A percentile compares a stretch with the other conserved stretches of the same genome.
Conservation (phyloP, 2,888 invertebrate species). For the Schizaphis graminum region DNA sequence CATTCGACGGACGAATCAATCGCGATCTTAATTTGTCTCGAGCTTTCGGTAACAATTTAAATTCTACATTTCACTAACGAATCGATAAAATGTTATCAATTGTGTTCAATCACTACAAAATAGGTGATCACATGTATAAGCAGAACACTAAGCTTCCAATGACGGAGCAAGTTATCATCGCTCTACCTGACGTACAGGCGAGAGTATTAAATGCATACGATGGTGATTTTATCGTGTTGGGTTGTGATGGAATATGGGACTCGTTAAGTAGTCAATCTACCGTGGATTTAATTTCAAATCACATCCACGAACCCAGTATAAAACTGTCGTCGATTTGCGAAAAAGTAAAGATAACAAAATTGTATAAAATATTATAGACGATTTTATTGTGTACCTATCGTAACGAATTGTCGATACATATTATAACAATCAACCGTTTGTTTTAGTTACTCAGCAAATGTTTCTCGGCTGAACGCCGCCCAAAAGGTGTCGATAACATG, state of each 20-base stretch:
- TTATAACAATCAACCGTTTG: slow-evolving; percentile 59
- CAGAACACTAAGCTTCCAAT: slow-evolving; percentile 82
- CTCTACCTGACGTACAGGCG: slow-evolving; percentile 90
- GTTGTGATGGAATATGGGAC: slow-evolving; percentile 98
- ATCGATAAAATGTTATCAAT: not conserved
- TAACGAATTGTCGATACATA: not conserved
- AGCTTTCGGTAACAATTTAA: slow-evolving; percentile 78
- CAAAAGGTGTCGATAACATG: slow-evolving; percentile 99
- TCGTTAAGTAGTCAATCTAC: slow-evolving; percentile 96
- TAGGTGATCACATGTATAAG: slow-evolving; percentile 92
- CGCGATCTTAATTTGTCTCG: slow-evolving; percentile 97
- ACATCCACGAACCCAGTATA: slow-evolving; percentile 73
- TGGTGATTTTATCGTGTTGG: slow-evolving; percentile 94
- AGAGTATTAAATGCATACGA: slow-evolving; percentile 80
- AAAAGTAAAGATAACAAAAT: slow-evolving; percentile 77
- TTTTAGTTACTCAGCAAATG: slow-evolving; percentile 93
- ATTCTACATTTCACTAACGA: not conserved
- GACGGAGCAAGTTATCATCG: slow-evolving; percentile 96
- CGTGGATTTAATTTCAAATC: slow-evolving; percentile 82
- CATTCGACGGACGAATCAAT: slow-evolving; percentile 92
- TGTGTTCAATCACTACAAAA: not conserved
- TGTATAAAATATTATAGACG: not conserved
- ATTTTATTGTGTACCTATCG: not conserved
- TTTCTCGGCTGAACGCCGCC: slow-evolving; percentile 94
- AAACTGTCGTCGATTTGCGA: slow-evolving; percentile 91